Evolutionary conservation across 2,113 vertebrate species (phyloP), one percentile per base, ranked within the genome.

Genomic region (Barnardius zonarius): DNA sequence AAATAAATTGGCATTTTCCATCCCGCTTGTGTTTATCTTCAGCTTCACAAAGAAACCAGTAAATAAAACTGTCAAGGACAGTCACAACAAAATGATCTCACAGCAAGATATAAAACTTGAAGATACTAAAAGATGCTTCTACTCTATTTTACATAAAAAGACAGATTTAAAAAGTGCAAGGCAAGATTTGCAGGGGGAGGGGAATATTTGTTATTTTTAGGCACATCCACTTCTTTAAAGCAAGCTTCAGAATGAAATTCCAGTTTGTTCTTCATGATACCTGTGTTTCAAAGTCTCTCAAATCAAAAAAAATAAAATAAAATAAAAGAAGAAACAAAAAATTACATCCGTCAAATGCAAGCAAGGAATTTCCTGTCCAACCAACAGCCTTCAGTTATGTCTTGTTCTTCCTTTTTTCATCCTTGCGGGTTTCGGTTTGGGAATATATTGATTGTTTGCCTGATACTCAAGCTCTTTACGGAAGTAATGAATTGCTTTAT

Each of bases 401-500:
- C 99, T 97, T 77, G 98, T 98, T 97, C 99, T 98, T 92, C 99
- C 98, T 97, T 99, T 99, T 97, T 99, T 99, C 97, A 99, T 99
- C 91, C 99, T 98, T 46, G 99, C 99, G 0, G 99, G 99, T 97
- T 99, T 99, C 33, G 99, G 99, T 97, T 99, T 99, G 94, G 99
- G 99, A 97, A 99, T 99, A 97, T 99, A 99, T 91, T 99, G 99
- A 93, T 99, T 99, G 95, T 99, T 99, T 10, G 99, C 99, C 96
- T 99, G 99, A 97, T 99, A 99, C 90, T 99, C 99, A 12, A 99
- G 98, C 83, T 99, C 99, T 95, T 99, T 98, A 73, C 98, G 99
- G 98, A 99, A 99, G 97, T 99, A 99, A 97, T 99, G 99, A 95
- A 99, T 99, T 24, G 99, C 99, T 98, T 99, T 99, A 96, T 99